A percentile compares a stretch with the other conserved stretches of the same genome.
Conservation (phyloP, 2,888 invertebrate species). For the Pyrgus malvae region DNA sequence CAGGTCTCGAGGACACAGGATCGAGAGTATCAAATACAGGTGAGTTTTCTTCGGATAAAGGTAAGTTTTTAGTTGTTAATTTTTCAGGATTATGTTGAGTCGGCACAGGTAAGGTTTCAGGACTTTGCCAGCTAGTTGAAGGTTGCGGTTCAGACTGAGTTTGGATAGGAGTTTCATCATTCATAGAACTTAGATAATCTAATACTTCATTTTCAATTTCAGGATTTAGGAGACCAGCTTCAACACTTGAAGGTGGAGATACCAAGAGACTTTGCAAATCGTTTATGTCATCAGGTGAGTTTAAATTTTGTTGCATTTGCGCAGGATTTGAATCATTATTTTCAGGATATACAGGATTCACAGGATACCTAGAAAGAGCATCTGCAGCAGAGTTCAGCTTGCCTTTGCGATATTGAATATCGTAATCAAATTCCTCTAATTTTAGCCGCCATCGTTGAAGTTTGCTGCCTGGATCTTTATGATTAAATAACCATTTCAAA, state of each 20-base stretch:
- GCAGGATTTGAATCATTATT: not conserved
- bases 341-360: conserved; percentile 14
- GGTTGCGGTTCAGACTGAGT: not conserved
- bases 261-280: not conserved
- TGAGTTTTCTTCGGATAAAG: not conserved
- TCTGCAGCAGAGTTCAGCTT: conserved; percentile 24
- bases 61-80: not conserved
- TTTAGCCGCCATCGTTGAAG: conserved; percentile 32
- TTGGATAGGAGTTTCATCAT: not conserved
- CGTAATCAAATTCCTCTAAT: conserved; percentile 32
- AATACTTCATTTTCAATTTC: conserved; percentile 6
- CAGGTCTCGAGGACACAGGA: not conserved
- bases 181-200: not conserved
- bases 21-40: not conserved
- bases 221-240: not conserved
- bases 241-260: not conserved
- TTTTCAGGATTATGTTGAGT: conserved; percentile 1
- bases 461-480: conserved; percentile 31
- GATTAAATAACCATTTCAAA: conserved; percentile 32
- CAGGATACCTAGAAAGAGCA: conserved; percentile 16
- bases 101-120: not conserved
- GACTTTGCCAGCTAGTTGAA: not conserved
- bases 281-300: not conserved
- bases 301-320: not conserved
- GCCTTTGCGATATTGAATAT: conserved; percentile 28